phyloP scores from a whole-genome alignment of 2,888 invertebrate genomes.

The Zele albiditarsus region DNA sequence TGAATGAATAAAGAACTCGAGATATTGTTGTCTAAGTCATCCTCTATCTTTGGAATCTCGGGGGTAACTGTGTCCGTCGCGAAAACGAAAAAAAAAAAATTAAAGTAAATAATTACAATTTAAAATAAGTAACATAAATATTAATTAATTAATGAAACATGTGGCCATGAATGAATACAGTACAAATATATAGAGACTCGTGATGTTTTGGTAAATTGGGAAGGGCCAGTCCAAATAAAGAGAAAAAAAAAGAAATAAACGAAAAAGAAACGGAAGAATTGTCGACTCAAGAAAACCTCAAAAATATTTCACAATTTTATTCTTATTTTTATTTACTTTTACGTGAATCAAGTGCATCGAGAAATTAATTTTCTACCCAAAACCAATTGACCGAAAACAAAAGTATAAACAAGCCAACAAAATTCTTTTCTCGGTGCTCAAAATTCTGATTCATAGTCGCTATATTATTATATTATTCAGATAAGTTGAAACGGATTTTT shows the following conservation, averaged over 20 bases:
- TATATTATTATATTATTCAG: conserved; percentile 38
- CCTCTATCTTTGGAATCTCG: conserved; percentile 31
- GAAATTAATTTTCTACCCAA: conserved; percentile 17
- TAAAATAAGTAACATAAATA: conserved; percentile 26
- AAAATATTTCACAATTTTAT: conserved; percentile 16
- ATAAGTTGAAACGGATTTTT: conserved; percentile 32
- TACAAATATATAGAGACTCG: conserved; percentile 38
- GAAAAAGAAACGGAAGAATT: not conserved
- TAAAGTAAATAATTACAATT: conserved; percentile 38
- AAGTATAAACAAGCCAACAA: not conserved
- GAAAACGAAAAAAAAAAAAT: conserved; percentile 31
- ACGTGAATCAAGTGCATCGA: conserved; percentile 20
- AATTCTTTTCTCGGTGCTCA: conserved; percentile 5
- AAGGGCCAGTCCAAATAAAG: conserved; percentile 42
- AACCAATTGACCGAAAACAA: not conserved
- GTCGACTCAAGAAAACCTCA: conserved; percentile 38
- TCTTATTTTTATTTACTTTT: conserved; percentile 24
- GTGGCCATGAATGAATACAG: conserved; percentile 41
- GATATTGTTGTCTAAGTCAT: conserved; percentile 34
- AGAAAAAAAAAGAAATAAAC: not conserved
- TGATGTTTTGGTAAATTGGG: conserved; percentile 27
- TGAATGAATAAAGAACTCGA: conserved; percentile 32
- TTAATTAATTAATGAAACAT: conserved; percentile 36
- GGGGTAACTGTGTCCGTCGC: conserved; percentile 41
- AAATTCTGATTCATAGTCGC: conserved; percentile 29